Evolutionary conservation across 2,797 vertebrate genomes (phyloP).

Genomic region (Bradypus variegatus): DNA sequence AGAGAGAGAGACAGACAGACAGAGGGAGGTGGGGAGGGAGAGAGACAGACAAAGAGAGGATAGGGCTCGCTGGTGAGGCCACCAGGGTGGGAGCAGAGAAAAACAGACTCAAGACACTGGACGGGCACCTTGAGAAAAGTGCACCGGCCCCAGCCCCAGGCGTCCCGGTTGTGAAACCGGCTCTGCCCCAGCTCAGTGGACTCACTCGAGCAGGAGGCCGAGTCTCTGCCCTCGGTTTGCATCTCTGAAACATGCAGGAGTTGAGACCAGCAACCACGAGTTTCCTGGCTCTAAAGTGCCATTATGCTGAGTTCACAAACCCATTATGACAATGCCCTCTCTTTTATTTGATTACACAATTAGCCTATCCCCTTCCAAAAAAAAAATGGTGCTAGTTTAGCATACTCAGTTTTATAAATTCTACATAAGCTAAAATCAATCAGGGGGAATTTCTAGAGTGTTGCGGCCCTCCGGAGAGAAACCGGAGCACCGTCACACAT

Average conservation of each 20-base stretch:
- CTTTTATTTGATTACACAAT: neutral
- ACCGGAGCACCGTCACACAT: neutral
- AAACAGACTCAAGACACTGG: neutral
- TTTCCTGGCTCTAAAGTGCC: neutral
- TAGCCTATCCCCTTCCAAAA: too few relatives aligned
- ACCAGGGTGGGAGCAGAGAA: neutral
- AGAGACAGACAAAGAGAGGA: neutral
- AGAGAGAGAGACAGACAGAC: neutral
- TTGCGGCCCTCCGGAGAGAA: neutral
- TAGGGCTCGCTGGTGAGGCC: neutral
- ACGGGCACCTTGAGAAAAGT: too few relatives aligned
- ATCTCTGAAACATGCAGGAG: accelerated
- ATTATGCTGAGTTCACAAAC: neutral
- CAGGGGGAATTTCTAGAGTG: neutral
- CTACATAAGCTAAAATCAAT: neutral
- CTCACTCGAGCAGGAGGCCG: too few relatives aligned
- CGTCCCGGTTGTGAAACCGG: too few relatives aligned
- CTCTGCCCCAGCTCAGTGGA: neutral
- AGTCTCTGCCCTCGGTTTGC: neutral
- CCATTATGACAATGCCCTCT: neutral
- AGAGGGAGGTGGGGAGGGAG: neutral
- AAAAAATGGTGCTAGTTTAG: too few relatives aligned
- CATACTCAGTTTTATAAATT: neutral
- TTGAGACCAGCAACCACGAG: neutral
- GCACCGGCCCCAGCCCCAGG: neutral